A percentile compares a stretch with the other conserved stretches of the same genome.
phyloP scores from a whole-genome alignment of 2,797 vertebrate genomes.

The Scolopax bukidnonensis region DNA sequence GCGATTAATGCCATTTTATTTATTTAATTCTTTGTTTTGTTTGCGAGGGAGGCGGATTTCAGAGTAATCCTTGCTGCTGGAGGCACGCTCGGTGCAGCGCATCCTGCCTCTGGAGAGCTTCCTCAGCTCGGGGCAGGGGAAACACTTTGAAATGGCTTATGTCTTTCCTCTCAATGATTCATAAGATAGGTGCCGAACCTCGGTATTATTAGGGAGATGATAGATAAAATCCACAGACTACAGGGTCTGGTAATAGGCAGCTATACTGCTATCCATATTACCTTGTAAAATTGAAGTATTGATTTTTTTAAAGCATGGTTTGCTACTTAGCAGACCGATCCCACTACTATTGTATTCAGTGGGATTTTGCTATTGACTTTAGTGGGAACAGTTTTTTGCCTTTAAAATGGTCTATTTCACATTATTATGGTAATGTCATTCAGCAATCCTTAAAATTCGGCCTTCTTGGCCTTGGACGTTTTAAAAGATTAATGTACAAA shows the following conservation, averaged over 20 bases:
- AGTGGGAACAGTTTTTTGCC: neutral
- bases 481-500: constrained; percentile 22
- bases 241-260: constrained; percentile 10
- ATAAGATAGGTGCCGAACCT: constrained; percentile 21
- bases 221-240: neutral
- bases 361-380: constrained; percentile 44
- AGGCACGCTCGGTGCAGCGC: neutral
- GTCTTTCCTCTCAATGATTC: constrained; percentile 1
- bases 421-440: constrained; percentile 31
- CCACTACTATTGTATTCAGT: neutral
- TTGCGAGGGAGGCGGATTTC: neutral
- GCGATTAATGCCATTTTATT: neutral
- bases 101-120: constrained; percentile 13
- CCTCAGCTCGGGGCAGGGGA: neutral
- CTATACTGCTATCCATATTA: constrained; percentile 36
- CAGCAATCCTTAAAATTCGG: constrained; percentile 27
- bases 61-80: neutral
- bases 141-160: neutral
- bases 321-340: constrained; percentile 55
- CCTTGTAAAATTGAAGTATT: constrained; percentile 56
- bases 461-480: constrained; percentile 21
- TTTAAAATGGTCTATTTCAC: constrained; percentile 43
- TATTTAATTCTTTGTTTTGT: neutral
- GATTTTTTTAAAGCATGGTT: constrained; percentile 63
- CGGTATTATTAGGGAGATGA: neutral